Percentiles rank a stretch among this genome's conserved stretches.
These are phyloP conservation scores for Piprites chloris DNA, from an alignment of 2,113 vertebrate genomes.

Conservation along the genomic window DNA sequence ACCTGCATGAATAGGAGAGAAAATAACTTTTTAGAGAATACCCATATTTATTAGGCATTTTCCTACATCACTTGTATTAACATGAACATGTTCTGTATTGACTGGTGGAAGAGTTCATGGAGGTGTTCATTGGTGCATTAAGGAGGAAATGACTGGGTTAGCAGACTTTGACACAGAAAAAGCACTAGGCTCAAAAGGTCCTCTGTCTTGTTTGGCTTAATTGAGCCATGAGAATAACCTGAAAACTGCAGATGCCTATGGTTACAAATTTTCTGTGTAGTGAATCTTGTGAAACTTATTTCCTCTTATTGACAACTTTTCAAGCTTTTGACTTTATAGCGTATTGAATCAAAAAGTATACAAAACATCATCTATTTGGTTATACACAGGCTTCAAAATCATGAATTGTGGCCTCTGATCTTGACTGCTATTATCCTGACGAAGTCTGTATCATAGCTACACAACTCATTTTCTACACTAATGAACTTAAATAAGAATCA, in stretches of 20 bases:
- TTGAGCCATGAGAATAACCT: background rate
- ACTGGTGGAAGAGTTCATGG: background rate
- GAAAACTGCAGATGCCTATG: background rate
- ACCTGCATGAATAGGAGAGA: constrained; percentile 51
- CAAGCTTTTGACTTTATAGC: background rate
- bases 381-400: background rate
- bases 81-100: background rate
- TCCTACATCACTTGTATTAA: background rate
- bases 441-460: background rate
- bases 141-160: background rate
- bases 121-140: background rate
- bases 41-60: background rate
- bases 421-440: background rate
- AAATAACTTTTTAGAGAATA: background rate
- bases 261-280: background rate
- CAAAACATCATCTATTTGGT: background rate
- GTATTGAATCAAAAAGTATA: background rate
- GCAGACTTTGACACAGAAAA: background rate
- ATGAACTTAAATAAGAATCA: background rate
- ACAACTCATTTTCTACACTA: background rate
- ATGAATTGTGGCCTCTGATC: background rate
- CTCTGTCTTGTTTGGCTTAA: background rate
- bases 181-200: background rate
- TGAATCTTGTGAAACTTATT: background rate
- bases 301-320: background rate